phyloP scores from a whole-genome alignment of 1,140 invertebrate species.

The Venustaconcha ellipsiformis region DNA sequence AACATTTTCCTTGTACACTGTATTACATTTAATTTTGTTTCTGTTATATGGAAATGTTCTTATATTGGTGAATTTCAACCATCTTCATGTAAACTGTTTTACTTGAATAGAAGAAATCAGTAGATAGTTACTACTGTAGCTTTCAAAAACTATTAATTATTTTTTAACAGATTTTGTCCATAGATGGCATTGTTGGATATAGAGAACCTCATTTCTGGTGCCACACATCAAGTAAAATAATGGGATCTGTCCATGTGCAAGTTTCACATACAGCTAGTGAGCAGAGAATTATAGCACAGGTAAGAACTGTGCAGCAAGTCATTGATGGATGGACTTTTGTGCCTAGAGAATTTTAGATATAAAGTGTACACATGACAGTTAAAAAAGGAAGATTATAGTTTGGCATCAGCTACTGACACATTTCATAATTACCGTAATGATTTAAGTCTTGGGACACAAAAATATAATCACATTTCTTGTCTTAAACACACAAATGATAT shows the following conservation, averaged over 20 bases:
- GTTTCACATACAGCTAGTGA: slow-evolving; percentile 66
- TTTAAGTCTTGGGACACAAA: too few relatives aligned
- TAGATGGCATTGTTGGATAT: slow-evolving; percentile 70
- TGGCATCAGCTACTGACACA: neutral
- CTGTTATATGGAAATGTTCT: too few relatives aligned
- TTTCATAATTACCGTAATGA: neutral
- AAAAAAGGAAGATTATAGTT: neutral
- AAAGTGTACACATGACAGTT: neutral
- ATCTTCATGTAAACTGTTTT: too few relatives aligned
- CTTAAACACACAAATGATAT: too few relatives aligned
- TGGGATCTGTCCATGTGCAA: slow-evolving; percentile 69
- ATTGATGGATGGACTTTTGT: neutral
- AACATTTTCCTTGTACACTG: too few relatives aligned
- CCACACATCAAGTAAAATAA: slow-evolving; percentile 66
- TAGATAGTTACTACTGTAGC: neutral
- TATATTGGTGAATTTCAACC: too few relatives aligned
- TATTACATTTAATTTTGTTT: too few relatives aligned
- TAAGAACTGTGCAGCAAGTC: slow-evolving; percentile 27
- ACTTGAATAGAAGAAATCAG: neutral
- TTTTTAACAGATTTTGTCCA: slow-evolving; percentile 62
- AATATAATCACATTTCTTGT: too few relatives aligned
- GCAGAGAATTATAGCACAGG: slow-evolving; percentile 68
- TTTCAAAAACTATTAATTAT: neutral
- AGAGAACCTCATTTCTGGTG: slow-evolving; percentile 70
- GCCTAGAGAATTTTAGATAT: neutral